These are phyloP conservation scores for Bos indicus DNA, from an alignment of 2,113 vertebrate genomes.

Conservation along the genomic window DNA sequence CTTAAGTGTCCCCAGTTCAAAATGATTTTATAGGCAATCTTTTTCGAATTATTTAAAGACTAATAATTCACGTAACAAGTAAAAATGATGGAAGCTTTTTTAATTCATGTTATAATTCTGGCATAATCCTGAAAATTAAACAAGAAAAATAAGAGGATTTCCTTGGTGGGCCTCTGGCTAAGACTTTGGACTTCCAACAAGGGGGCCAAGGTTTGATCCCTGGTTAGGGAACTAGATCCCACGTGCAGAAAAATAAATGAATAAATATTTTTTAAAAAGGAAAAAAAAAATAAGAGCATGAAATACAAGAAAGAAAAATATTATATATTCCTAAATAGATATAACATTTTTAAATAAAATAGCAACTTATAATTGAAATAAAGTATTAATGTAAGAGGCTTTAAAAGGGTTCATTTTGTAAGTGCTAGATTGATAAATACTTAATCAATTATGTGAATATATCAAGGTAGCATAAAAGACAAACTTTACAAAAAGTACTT, in stretches of 20 bases:
- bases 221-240: neutral
- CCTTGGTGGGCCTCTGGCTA: neutral
- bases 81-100: neutral
- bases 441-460: neutral
- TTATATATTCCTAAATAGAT: neutral
- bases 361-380: neutral
- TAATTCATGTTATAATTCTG: neutral
- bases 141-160: neutral
- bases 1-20: neutral
- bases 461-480: neutral
- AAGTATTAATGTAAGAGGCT: neutral
- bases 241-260: neutral
- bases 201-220: neutral
- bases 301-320: neutral
- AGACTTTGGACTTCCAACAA: neutral
- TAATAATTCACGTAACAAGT: neutral
- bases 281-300: neutral
- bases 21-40: neutral
- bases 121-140: neutral
- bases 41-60: neutral
- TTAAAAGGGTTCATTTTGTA: neutral
- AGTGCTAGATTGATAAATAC: neutral
- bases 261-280: neutral
- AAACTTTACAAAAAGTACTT: neutral
- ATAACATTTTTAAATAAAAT: neutral